phyloP scores from a whole-genome alignment of 2,113 vertebrate genomes.

The Leptobrachium ailaonicum region DNA sequence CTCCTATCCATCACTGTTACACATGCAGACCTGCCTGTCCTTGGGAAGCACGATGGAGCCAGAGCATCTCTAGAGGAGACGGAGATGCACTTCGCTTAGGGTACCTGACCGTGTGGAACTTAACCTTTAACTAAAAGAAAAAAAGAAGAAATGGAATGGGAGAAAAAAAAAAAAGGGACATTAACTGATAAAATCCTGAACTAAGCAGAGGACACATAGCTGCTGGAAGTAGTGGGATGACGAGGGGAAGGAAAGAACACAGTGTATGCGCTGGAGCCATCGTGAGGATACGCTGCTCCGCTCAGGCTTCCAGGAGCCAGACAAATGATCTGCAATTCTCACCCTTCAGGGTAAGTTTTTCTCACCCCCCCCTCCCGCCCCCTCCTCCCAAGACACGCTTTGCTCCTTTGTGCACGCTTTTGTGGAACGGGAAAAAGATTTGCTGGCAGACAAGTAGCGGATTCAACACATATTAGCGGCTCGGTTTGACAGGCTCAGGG shows the following conservation, averaged over 20 bases:
- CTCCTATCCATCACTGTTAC: conserved; percentile 48
- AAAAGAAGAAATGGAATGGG: too few relatives aligned
- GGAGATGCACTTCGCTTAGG: conserved; percentile 46
- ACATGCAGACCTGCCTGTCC: conserved; percentile 57
- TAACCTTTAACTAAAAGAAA: conserved; percentile 9
- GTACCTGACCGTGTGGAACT: conserved; percentile 55
- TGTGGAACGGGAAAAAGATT: not conserved
- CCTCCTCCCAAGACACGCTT: conserved; percentile 54
- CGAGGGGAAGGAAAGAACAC: conserved; percentile 60
- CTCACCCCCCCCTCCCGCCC: not conserved
- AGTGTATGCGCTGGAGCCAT: conserved; percentile 59
- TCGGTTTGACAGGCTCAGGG: conserved; percentile 10
- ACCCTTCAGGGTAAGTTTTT: conserved; percentile 68
- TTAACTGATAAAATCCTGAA: not conserved
- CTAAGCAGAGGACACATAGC: conserved; percentile 57
- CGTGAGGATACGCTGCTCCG: conserved; percentile 60
- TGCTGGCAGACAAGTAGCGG: not conserved
- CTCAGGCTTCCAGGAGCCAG: conserved; percentile 62
- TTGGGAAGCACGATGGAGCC: conserved; percentile 53
- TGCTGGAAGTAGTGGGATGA: conserved; percentile 56
- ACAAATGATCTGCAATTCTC: conserved; percentile 62
- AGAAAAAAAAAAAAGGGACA: conserved; percentile 19
- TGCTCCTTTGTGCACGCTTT: conserved; percentile 4
- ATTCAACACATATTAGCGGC: not conserved
- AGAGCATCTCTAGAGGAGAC: conserved; percentile 55